Percentiles rank a stretch among this genome's conserved stretches.
phyloP scores from a whole-genome alignment of 2,113 vertebrate species.

The Chelonoidis abingdonii region DNA sequence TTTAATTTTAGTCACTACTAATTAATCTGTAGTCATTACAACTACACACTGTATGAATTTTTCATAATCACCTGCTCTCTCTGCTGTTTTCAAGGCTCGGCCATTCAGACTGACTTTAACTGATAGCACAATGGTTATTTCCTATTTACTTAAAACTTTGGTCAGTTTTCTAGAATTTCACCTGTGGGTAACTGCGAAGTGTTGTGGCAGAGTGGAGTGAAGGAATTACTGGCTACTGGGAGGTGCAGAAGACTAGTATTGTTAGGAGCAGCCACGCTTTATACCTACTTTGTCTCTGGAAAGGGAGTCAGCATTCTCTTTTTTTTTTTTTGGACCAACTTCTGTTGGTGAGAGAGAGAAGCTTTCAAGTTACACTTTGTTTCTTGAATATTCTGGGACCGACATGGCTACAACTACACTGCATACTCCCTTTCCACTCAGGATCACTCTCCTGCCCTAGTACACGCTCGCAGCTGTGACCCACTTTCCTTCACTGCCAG shows the following conservation, averaged over 20 bases:
- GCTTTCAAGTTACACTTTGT: background rate
- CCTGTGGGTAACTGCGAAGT: background rate
- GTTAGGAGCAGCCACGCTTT: background rate
- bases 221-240: background rate
- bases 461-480: background rate
- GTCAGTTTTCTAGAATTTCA: background rate
- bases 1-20: background rate
- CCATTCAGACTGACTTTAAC: background rate
- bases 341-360: background rate
- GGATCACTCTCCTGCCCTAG: background rate
- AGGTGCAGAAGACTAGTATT: background rate
- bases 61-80: background rate
- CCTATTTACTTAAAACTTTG: background rate
- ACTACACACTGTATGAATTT: background rate
- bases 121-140: background rate
- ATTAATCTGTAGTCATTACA: background rate
- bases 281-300: background rate
- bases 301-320: background rate
- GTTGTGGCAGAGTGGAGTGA: background rate
- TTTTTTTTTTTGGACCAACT: background rate
- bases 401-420: background rate
- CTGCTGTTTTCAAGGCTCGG: background rate
- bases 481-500: background rate
- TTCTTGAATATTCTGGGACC: background rate
- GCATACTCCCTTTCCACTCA: background rate